Base-by-base conservation (phyloP, 2,888 invertebrate species). In the Homarus gammarus region DNA sequence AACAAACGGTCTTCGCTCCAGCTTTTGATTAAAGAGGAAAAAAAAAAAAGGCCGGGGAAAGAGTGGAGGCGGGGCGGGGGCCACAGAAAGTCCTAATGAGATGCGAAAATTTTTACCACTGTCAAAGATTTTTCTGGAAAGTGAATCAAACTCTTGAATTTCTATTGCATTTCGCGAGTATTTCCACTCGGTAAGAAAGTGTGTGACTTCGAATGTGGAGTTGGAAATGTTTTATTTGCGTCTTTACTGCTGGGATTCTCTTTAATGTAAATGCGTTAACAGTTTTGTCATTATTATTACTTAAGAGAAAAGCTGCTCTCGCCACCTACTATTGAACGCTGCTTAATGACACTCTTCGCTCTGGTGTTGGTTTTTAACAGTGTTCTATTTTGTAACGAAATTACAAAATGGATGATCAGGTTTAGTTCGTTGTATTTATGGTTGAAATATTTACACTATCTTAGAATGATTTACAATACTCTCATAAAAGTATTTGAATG, bases 31-130 rank as follows among this genome's bases (percentile, higher is more conserved):
- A 87, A 87, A 87, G 87, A 87, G 82, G 56, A 68, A 84, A 56
- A 84, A 56, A 84, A 56, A 56, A 61, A 70, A 33, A 44, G 68
- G n/a, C 36, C 36, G 56, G 40, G 78, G 56, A 40, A 78, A 87
- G 82, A 87, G 82, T 75, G 64, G 72, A 83, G 78, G 82, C 75
- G 82, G 87, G 87, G 87, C 82, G 82, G 40, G 87, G 87, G 87
- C 87, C 87, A 87, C 87, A 83, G 87, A 87, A 87, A 87, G 87
- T 87, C 87, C 87, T 87, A 87, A 87, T 87, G 87, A 87, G 87
- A 87, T 87, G 87, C 87, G 87, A 87, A 83, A 82, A 83, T 83
- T 87, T 87, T 87, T 87, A 83, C 87, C 87, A 72, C 87, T 81
- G 82, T 75, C 82, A 68, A 78, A 79, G 56, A 81, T 64, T 87